A percentile compares a stretch with the other conserved stretches of the same genome.
Conservation (phyloP, 2,113 vertebrate genomes). For the Sapajus apella region DNA sequence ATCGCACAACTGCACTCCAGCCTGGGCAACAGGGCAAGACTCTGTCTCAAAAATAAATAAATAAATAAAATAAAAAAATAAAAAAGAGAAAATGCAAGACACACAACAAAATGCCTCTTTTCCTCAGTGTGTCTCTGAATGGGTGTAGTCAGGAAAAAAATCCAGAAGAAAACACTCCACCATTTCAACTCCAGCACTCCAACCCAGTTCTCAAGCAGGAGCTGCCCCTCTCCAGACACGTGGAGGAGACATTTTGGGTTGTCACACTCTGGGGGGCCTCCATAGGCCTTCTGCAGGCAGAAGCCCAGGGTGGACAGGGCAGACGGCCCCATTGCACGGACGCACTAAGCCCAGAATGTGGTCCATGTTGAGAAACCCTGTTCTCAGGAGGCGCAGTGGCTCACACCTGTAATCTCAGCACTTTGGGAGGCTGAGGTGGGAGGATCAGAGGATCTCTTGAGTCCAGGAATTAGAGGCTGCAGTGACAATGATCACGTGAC, state of each 20-base stretch:
- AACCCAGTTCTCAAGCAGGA: neutral
- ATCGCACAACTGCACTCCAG: no score
- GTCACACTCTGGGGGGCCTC: neutral
- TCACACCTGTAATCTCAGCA: no score
- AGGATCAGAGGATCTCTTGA: neutral
- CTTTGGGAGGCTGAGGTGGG: no score
- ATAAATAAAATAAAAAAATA: no score
- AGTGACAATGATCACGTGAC: neutral
- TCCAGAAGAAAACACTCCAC: neutral
- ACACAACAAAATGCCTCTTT: neutral
- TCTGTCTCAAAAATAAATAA: no score
- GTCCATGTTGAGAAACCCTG: neutral
- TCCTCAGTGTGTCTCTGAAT: neutral
- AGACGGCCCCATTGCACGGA: neutral
- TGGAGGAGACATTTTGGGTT: neutral
- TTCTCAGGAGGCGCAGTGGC: neutral
- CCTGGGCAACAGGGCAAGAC: no score
- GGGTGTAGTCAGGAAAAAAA: neutral
- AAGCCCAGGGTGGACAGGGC: neutral
- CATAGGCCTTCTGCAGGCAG: neutral
- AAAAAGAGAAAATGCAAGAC: neutral
- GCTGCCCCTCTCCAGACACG: neutral
- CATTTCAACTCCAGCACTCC: no score
- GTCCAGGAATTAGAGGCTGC: neutral
- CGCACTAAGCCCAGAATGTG: neutral